A percentile compares a stretch with the other conserved stretches of the same genome.
phyloP scores from a whole-genome alignment of 2,888 invertebrate genomes.

The Nephrotoma flavescens region DNA sequence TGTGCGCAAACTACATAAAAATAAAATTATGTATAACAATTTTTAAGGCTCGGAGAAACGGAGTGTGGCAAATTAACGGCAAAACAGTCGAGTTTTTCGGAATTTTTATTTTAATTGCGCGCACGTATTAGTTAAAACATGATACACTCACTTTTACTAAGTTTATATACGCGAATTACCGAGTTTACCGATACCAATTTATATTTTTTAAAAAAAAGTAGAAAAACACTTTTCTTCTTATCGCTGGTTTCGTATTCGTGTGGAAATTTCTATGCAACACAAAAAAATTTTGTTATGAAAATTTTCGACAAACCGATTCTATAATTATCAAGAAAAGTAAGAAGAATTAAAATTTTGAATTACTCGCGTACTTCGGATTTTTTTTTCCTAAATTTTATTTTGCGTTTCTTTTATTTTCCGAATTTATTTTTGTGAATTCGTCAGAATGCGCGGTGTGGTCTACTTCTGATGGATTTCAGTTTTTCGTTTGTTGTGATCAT shows the following conservation, averaged over 20 bases:
- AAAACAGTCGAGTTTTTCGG: neutral
- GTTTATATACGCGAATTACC: neutral
- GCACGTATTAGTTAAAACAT: neutral
- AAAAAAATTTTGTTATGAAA: neutral
- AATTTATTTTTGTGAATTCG: neutral
- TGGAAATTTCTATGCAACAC: neutral
- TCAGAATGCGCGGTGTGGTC: neutral
- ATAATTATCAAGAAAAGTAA: neutral
- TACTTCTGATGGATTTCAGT: neutral
- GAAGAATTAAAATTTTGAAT: neutral
- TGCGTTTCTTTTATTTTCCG: neutral
- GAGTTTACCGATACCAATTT: neutral
- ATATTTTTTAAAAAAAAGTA: neutral
- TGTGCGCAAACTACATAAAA: neutral
- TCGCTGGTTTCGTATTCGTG: neutral
- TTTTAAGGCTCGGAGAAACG: neutral
- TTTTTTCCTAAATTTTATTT: neutral
- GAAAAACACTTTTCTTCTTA: neutral
- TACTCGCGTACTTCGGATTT: neutral
- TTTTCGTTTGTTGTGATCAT: neutral
- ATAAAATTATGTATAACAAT: neutral
- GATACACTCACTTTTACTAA: neutral
- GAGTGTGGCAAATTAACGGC: neutral
- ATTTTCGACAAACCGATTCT: neutral
- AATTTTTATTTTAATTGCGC: neutral